Conservation (phyloP, 2,797 vertebrate species). For the Onychomys arenicola region DNA sequence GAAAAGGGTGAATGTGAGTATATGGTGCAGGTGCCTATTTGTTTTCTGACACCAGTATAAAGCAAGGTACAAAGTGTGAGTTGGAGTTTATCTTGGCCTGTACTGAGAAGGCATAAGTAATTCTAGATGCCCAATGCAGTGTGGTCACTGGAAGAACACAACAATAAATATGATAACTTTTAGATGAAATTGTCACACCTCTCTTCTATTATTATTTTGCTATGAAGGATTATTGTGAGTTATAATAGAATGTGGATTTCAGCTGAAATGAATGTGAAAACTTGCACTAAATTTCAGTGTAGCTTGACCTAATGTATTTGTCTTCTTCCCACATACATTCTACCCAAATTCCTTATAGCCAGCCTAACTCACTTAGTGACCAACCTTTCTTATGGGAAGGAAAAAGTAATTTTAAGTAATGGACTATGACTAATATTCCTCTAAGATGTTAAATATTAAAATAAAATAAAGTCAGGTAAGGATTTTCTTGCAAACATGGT, state of each 20-base stretch:
- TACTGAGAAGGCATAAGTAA: conserved; percentile 44
- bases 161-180: conserved; percentile 48
- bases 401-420: conserved; percentile 2
- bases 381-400: neutral
- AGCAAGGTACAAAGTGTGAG: conserved; percentile 7
- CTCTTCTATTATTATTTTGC: conserved; percentile 69
- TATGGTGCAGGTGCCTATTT: conserved; percentile 37
- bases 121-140: neutral
- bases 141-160: neutral
- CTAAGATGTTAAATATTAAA: neutral
- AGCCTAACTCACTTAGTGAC: neutral
- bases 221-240: conserved; percentile 74
- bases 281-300: conserved; percentile 19
- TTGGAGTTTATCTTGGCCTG: neutral
- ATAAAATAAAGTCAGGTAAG: neutral
- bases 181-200: conserved; percentile 52
- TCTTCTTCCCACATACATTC: neutral
- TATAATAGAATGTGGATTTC: conserved; percentile 63
- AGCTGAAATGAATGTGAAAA: conserved; percentile 66
- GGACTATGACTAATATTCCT: neutral
- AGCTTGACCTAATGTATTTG: neutral
- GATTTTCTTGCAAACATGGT: neutral
- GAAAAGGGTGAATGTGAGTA: neutral
- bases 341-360: neutral
- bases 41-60: neutral